Evolutionary conservation across 1,140 invertebrate species (phyloP).

Genomic region (Harpegnathos saltator): DNA sequence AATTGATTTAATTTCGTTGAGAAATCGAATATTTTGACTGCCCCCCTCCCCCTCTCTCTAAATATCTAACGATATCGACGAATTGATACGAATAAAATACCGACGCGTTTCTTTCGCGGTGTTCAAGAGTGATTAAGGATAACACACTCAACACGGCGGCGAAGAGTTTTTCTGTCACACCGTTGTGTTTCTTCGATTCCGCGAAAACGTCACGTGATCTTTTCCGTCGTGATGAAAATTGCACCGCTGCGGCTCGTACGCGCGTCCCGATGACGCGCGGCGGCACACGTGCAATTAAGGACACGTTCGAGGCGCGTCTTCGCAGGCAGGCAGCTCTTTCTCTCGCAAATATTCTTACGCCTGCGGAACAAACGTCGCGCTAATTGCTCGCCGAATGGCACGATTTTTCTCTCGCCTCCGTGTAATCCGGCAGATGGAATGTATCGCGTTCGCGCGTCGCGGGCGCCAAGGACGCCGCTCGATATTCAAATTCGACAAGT

Average conservation of each 20-base stretch:
- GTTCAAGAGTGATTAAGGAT: no score
- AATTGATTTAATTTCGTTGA: no score
- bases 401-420: slow-evolving; percentile 16
- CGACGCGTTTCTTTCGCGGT: no score
- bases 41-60: no score
- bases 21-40: no score
- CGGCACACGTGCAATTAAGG: slow-evolving; percentile 48
- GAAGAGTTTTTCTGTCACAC: slow-evolving; percentile 10
- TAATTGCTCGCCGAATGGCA: slow-evolving; percentile 52
- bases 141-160: not conserved
- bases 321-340: slow-evolving; percentile 41
- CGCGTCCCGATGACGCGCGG: slow-evolving; percentile 32
- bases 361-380: slow-evolving; percentile 47
- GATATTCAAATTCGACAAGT: slow-evolving; percentile 26
- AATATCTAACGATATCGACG: no score
- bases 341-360: slow-evolving; percentile 45
- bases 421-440: no score
- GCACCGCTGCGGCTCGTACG: slow-evolving; percentile 15
- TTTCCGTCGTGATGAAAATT: slow-evolving; percentile 24
- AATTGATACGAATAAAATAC: no score
- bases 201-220: slow-evolving; percentile 40
- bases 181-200: not conserved
- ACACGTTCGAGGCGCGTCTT: slow-evolving; percentile 43
- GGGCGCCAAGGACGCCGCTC: slow-evolving; percentile 17
- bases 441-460: slow-evolving; percentile 17